These are phyloP conservation scores for Eidolon helvum DNA, from an alignment of 2,113 vertebrate species.

Conservation along the genomic window DNA sequence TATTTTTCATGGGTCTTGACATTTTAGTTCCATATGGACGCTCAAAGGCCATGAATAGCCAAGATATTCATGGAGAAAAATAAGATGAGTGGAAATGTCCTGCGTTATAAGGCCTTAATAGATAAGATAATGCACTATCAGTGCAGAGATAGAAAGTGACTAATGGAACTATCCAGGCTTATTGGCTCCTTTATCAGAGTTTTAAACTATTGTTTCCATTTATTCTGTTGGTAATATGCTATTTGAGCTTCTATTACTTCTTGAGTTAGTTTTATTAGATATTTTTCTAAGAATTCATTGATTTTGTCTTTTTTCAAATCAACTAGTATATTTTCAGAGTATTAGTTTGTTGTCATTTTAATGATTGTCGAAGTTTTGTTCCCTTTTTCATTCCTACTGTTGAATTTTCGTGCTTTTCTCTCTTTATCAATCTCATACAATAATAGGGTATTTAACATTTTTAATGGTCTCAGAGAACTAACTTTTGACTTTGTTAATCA, in stretches of 20 bases:
- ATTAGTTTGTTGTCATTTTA: not conserved
- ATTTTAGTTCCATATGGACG: not conserved
- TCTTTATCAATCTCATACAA: not conserved
- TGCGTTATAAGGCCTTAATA: not conserved
- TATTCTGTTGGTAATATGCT: not conserved
- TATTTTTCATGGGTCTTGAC: not conserved
- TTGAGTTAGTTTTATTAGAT: not conserved
- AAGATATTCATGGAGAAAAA: not conserved
- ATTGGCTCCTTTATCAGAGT: not conserved
- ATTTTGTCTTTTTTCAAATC: not conserved
- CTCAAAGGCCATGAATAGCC: not conserved
- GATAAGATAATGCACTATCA: not conserved
- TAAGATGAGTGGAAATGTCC: not conserved
- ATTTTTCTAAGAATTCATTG: not conserved
- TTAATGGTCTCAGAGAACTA: not conserved
- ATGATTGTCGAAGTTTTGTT: not conserved
- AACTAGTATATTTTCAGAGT: not conserved
- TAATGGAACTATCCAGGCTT: too few species aligned
- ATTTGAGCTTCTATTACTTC: not conserved
- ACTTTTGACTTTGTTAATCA: not conserved
- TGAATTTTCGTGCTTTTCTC: not conserved
- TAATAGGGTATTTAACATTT: not conserved
- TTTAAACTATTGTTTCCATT: not conserved
- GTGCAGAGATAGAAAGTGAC: too few species aligned
- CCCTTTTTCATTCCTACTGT: not conserved